Base-by-base conservation (phyloP, 2,113 vertebrate species). In the Albula glossodonta region DNA sequence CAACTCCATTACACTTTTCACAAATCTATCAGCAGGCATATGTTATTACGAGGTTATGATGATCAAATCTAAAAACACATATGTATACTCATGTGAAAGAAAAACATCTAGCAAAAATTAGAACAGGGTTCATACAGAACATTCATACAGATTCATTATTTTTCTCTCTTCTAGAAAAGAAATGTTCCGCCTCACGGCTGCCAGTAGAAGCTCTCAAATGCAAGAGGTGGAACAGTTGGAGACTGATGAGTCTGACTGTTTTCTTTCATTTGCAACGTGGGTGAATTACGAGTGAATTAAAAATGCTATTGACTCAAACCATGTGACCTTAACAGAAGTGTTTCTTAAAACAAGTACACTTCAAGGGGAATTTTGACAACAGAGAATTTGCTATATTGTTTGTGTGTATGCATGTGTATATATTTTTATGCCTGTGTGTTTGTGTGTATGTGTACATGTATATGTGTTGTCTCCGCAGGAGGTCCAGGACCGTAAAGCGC, bases 401-500 rank as follows among this genome's bases (percentile, higher is more conserved):
- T 17, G 60, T 63, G 60, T 63, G 12, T 63, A 17, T 17, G 60
- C 60, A 17, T 17, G 60, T 25, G 60, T 19, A 48, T 81, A n/a
- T 74, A 41, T 85, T 25, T 66, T 4, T 80, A 41, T 12, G 70
- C 49, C 52, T 86, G 78, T 81, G 49, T 77, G 78, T 86, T 12
- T 74, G 31, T 82, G 13, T 66, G 48, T 86, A n/a, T 78, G 49
- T 77, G 6, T 81, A 13, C 49, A 9, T 60, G 15, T 83, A 1
- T 74, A 15, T 12, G 63, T 83, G 52, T 77, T 1, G 15, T 66
- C 17, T 63, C 74, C 83, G 4, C 85, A 91, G 90, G 87, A 84
- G 70, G 8, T 91, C 90, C 11, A 87, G 84, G 63, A 85, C 86
- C 63, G 91, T 92, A 51, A 84, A 89, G 31, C 83, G 89, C 66